A percentile compares a stretch with the other conserved stretches of the same genome.
These are phyloP conservation scores for Venturia canescens DNA, from an alignment of 1,140 invertebrate species.

Conservation along the genomic window DNA sequence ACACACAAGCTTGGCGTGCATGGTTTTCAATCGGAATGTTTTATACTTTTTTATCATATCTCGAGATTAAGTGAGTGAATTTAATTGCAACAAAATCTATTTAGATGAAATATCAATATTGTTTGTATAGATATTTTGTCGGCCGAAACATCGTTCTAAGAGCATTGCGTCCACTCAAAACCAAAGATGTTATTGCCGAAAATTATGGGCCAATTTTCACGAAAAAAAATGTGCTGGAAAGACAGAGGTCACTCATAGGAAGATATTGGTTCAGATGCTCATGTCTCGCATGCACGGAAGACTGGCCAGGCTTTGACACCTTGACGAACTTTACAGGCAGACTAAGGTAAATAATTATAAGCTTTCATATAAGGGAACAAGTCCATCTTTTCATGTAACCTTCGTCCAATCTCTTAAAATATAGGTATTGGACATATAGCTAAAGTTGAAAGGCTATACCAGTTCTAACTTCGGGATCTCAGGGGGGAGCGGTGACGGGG, in stretches of 20 bases:
- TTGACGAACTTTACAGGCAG: constrained; percentile 74
- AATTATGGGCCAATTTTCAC: constrained; percentile 92
- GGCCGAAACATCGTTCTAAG: constrained; percentile 85
- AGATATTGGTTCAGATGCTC: constrained; percentile 90
- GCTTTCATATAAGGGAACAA: neutral
- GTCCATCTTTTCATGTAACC: too few relatives aligned
- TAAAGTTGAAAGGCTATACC: too few relatives aligned
- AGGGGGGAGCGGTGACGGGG: too few relatives aligned
- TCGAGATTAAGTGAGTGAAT: too few relatives aligned
- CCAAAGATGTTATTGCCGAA: constrained; percentile 85
- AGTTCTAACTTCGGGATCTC: too few relatives aligned
- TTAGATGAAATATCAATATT: too few relatives aligned
- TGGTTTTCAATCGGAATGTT: too few relatives aligned
- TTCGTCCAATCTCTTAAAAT: too few relatives aligned
- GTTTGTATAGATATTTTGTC: constrained; percentile 82
- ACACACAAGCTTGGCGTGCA: too few relatives aligned
- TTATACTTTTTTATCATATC: too few relatives aligned
- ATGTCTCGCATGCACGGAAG: constrained; percentile 85
- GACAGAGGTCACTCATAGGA: constrained; percentile 81
- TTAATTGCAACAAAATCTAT: too few relatives aligned
- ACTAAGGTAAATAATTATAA: constrained; percentile 54
- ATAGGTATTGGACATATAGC: too few relatives aligned
- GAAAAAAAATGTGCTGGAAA: constrained; percentile 79
- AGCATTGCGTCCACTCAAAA: constrained; percentile 80
- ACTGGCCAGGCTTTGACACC: constrained; percentile 86